Percentiles rank a stretch among this genome's conserved stretches.
phyloP scores from a whole-genome alignment of 2,113 vertebrate species.

The Monopterus albus region DNA sequence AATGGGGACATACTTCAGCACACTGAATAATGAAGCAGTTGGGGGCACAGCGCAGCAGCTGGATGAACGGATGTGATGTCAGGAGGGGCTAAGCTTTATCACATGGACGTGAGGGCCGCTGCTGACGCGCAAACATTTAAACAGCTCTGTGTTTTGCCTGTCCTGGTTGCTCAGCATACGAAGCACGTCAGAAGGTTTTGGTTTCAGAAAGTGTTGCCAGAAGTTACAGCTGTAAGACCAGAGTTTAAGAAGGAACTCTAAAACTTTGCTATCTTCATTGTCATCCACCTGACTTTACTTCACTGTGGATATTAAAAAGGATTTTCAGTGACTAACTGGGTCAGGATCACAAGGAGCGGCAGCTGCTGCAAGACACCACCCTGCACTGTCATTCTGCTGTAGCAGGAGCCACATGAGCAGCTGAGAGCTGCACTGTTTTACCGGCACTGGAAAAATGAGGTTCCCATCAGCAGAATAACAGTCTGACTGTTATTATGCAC shows the following conservation, averaged over 20 bases:
- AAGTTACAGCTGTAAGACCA: background rate
- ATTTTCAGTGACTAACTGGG: slow-evolving; percentile 56
- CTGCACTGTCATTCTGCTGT: slow-evolving; percentile 35
- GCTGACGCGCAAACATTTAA: background rate
- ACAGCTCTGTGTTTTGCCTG: slow-evolving; percentile 1
- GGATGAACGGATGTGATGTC: slow-evolving; percentile 32
- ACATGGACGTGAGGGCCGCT: slow-evolving; percentile 13
- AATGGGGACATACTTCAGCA: slow-evolving; percentile 74
- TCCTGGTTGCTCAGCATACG: background rate
- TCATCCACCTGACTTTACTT: background rate
- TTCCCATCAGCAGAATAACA: slow-evolving; percentile 24
- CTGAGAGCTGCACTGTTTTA: slow-evolving; percentile 29
- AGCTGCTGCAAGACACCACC: slow-evolving; percentile 40
- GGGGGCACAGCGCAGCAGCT: slow-evolving; percentile 11
- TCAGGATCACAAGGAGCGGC: slow-evolving; percentile 35
- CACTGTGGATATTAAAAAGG: slow-evolving; percentile 10
- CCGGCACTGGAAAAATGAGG: slow-evolving; percentile 19
- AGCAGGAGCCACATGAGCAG: slow-evolving; percentile 34
- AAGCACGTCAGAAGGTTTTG: background rate
- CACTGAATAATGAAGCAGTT: slow-evolving; percentile 74
- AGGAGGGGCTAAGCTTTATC: slow-evolving; percentile 23
- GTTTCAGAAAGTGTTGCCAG: slow-evolving; percentile 22
- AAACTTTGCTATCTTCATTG: background rate
- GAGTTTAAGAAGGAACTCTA: background rate
- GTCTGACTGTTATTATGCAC: no score